A percentile compares a stretch with the other conserved stretches of the same genome.
Conservation (phyloP, 1,140 invertebrate species). For the Potamilus streckersoni region DNA sequence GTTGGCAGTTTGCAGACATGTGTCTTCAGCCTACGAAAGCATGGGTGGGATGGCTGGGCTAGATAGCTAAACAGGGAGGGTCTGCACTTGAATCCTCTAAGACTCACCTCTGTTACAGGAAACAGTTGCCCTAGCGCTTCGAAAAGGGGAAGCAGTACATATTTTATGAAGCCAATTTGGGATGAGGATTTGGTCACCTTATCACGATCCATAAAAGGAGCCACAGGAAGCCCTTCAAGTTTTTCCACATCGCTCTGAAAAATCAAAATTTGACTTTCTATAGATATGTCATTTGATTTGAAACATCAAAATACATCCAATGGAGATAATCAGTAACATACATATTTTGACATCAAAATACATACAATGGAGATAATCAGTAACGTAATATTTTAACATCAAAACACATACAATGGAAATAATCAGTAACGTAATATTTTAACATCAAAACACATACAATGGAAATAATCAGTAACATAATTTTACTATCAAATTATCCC, state of each 20-base stretch:
- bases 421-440: too few species aligned
- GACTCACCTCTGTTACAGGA: constrained; percentile 45
- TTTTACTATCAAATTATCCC: background rate
- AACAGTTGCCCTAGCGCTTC: constrained; percentile 53
- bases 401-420: background rate
- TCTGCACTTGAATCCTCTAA: background rate
- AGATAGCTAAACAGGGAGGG: too few species aligned
- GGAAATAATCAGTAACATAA: background rate
- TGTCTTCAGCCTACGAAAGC: too few species aligned
- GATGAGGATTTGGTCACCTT: constrained; percentile 69
- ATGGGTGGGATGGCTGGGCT: too few species aligned
- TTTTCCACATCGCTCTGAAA: constrained; percentile 59
- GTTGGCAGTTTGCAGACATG: too few species aligned
- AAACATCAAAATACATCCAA: background rate
- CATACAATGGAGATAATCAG: background rate
- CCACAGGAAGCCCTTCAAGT: constrained; percentile 67
- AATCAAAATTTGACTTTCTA: background rate
- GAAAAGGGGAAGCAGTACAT: constrained; percentile 68
- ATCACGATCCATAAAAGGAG: constrained; percentile 69
- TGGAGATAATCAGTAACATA: background rate
- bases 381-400: too few species aligned
- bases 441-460: background rate
- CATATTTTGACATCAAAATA: too few species aligned
- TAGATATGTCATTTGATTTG: background rate
- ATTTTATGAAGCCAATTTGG: constrained; percentile 70